phyloP scores from a whole-genome alignment of 1,140 invertebrate genomes.

The Drosophila santomea region DNA sequence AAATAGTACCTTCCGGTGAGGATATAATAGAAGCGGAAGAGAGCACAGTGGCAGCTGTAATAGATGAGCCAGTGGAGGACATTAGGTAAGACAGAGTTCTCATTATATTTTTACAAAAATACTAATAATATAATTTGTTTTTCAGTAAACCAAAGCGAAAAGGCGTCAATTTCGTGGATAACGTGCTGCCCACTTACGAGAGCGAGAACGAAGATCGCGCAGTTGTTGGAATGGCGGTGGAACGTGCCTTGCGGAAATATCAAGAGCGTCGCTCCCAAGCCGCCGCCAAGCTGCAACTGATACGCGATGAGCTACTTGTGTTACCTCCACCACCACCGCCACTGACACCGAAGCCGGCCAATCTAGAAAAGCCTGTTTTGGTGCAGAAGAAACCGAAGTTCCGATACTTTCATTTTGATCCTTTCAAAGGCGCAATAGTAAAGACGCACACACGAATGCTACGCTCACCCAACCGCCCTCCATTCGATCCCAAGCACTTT shows the following conservation, averaged over 20 bases:
- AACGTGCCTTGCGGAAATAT: constrained; percentile 44
- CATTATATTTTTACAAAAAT: fast-evolving
- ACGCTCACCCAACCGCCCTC: constrained; percentile 29
- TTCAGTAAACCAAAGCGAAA: constrained; percentile 71
- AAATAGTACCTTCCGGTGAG: constrained; percentile 71
- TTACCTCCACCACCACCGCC: constrained; percentile 60
- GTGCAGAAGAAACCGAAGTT: constrained; percentile 65
- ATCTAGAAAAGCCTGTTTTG: constrained; percentile 56
- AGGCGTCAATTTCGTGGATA: constrained; percentile 76
- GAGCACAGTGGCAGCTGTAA: constrained; percentile 1
- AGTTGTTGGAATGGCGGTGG: constrained; percentile 43
- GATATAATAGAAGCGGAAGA: background rate
- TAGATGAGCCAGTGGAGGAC: constrained; percentile 47
- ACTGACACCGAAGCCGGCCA: constrained; percentile 34
- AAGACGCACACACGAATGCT: constrained; percentile 35
- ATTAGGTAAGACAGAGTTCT: constrained; percentile 36
- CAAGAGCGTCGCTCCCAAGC: constrained; percentile 35
- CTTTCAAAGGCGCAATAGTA: constrained; percentile 44
- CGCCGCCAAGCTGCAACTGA: constrained; percentile 47
- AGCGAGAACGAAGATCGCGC: constrained; percentile 76
- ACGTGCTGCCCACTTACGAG: constrained; percentile 68
- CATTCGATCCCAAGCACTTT: constrained; percentile 69
- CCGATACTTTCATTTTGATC: constrained; percentile 62
- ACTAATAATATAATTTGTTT: background rate
- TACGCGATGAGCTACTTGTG: constrained; percentile 50